Evolutionary conservation across 2,888 invertebrate species (phyloP).

Genomic region (Eilema caniola): DNA sequence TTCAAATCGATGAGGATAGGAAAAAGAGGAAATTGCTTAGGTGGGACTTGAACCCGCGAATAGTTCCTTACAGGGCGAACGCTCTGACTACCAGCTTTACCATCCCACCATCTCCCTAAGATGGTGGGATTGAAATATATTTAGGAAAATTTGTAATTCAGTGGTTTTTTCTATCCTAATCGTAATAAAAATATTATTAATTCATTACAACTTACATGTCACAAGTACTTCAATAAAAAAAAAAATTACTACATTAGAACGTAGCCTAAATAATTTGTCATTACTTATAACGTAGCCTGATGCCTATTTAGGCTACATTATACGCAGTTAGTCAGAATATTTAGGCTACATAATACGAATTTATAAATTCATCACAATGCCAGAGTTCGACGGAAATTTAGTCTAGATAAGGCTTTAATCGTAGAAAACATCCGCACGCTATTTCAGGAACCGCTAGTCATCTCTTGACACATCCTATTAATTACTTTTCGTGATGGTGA

Average conservation of each 20-base stretch:
- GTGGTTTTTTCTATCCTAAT: no score
- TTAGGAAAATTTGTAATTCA: no score
- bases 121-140: no score
- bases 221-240: not conserved
- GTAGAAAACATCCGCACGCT: conserved; percentile 32
- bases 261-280: not conserved
- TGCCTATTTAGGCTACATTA: not conserved
- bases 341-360: conserved; percentile 3
- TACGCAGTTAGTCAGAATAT: not conserved
- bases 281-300: not conserved
- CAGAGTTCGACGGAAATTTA: conserved; percentile 32
- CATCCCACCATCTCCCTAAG: no score
- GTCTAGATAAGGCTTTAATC: conserved; percentile 47
- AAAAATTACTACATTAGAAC: not conserved
- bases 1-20: no score
- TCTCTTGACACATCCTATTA: conserved; percentile 54
- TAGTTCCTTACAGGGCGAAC: no score
- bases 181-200: no score
- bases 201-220: no score
- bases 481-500: conserved; percentile 43
- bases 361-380: not conserved
- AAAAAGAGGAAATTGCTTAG: no score
- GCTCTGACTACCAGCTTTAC: no score
- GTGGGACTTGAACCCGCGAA: no score
- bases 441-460: conserved; percentile 47